Evolutionary conservation across 2,797 vertebrate species (phyloP), one percentile per base, ranked within the genome.

Genomic region (Typhlichthys subterraneus): DNA sequence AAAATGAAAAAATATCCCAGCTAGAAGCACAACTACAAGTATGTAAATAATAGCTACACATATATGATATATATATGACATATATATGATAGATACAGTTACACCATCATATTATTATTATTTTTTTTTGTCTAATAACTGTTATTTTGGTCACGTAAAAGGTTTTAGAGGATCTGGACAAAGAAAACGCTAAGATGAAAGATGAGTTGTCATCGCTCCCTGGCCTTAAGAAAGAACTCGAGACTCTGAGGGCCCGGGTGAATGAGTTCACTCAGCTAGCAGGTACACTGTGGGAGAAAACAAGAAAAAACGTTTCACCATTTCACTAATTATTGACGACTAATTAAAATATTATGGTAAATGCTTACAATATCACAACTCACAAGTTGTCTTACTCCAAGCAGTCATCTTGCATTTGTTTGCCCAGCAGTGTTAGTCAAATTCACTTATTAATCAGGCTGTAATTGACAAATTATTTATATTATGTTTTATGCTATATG

Each of bases 1-100:
- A 97, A 92, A 96, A 95, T 87, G 94, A 96, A 80, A 94, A 97
- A 66, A 96, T 97, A 71, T 79, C 91, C 67, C 89, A 93, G 63
- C 88, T 96, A 70, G 95, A 97, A 86, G 93, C 93, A 0, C 91
- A 94, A 67, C 89, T 97, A 53, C 94, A 96, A 95, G 96, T 98
- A 70, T 70, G 88, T 57, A 5, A n/a, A 58, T 59, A 12, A 53
- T 15, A 7, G 5, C 11, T 7, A 15, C 13, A n/a, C 10, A 17
- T 52, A n/a, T n/a, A n/a, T n/a, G n/a, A n/a, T n/a, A n/a, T n/a
- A n/a, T n/a, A n/a, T n/a, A n/a, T n/a, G n/a, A n/a, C n/a, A n/a
- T n/a, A n/a, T n/a, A n/a, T n/a, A 10, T 52, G 14, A 12, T 52
- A 9, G 14, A 7, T 10, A 52, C 50, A 15, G 2, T 14, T 14